A percentile compares a stretch with the other conserved stretches of the same genome.
These are phyloP conservation scores for Tapera naevia DNA, from an alignment of 2,797 vertebrate genomes.

Conservation along the genomic window DNA sequence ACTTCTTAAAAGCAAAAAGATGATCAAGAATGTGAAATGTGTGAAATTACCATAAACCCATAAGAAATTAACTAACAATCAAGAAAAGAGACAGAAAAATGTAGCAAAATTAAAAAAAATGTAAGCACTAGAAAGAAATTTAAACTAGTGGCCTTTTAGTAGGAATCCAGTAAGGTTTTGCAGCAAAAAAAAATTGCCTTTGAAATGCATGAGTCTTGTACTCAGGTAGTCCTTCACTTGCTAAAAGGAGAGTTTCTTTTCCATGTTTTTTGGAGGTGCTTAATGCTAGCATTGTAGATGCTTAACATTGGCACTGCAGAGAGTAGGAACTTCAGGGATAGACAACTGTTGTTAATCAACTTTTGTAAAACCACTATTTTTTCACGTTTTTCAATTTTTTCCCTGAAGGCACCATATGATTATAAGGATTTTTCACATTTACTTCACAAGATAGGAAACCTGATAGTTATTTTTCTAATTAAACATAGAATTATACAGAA, in stretches of 20 bases:
- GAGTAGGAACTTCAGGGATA: background rate
- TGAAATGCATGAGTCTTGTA: background rate
- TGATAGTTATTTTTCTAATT: background rate
- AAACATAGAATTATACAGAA: background rate
- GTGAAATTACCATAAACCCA: background rate
- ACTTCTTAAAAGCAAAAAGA: background rate
- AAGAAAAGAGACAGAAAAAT: background rate
- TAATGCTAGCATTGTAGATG: background rate
- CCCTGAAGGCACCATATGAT: background rate
- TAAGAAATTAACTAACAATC: background rate
- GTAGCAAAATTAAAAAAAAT: background rate
- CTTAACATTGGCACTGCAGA: background rate
- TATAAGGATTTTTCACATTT: background rate
- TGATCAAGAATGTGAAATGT: background rate
- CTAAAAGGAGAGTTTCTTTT: background rate
- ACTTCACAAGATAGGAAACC: background rate
- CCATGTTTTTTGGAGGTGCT: background rate
- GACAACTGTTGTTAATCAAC: background rate
- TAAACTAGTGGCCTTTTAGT: background rate
- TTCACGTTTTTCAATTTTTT: background rate
- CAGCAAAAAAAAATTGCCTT: background rate
- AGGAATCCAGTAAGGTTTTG: background rate
- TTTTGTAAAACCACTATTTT: background rate
- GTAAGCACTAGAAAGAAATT: background rate
- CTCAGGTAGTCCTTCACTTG: rapidly evolving